phyloP scores from a whole-genome alignment of 1,140 invertebrate species.

The Orussus abietinus region DNA sequence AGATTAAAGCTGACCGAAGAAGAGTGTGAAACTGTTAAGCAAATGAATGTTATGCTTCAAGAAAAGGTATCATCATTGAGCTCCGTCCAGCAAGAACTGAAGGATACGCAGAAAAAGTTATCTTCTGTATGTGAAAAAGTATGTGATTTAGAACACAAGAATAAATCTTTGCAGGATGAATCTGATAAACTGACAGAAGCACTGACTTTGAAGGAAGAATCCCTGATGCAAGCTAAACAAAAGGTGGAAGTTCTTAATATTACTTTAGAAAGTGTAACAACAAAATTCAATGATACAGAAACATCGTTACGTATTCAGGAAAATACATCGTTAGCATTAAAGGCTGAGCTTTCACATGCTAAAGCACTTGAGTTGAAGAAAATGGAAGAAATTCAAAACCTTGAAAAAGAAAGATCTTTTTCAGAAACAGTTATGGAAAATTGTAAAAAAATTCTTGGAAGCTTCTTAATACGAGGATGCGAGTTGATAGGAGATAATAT shows the following conservation, averaged over 20 bases:
- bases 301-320: too few species aligned
- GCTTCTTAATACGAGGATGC: slow-evolving; percentile 11
- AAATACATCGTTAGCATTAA: too few species aligned
- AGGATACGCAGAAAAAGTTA: slow-evolving; percentile 8
- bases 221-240: slow-evolving; percentile 18
- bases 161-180: slow-evolving; percentile 10
- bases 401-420: slow-evolving; percentile 5
- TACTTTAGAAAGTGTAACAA: too few species aligned
- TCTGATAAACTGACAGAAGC: slow-evolving; percentile 12
- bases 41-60: not conserved
- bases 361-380: slow-evolving; percentile 12
- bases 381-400: slow-evolving; percentile 12
- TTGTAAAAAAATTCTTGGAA: not conserved
- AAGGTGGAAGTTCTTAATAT: too few species aligned
- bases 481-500: slow-evolving; percentile 7
- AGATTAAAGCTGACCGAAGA: not conserved
- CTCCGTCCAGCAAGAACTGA: slow-evolving; percentile 12
- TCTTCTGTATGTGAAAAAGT: slow-evolving; percentile 1
- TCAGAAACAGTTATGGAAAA: slow-evolving; percentile 9
- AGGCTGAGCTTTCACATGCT: not conserved
- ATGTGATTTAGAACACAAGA: slow-evolving; percentile 13
- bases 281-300: too few species aligned
- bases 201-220: slow-evolving; percentile 16
- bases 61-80: slow-evolving; percentile 8
- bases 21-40: not conserved